Base-by-base conservation (phyloP, 2,888 invertebrate genomes). In the Dione juno region DNA sequence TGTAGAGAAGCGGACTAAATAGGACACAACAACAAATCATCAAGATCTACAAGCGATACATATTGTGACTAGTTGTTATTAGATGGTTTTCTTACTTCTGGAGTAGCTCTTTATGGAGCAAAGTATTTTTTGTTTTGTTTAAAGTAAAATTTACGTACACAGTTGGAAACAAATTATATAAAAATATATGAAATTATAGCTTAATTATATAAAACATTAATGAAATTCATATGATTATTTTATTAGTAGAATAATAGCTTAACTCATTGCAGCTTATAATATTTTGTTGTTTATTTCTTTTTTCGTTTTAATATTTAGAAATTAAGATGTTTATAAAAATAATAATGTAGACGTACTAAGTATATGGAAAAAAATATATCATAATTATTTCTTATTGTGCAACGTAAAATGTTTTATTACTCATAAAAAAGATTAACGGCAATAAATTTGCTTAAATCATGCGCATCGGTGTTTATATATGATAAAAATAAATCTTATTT, bases 11-110 rank as follows among this genome's bases (percentile, higher is more conserved):
- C 72, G 66, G 69, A 72, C 69, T 75, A 77, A 77, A 76, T 77
- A 76, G 78, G 77, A 76, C 77, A 71, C 59, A 77, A 76, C 72
- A 78, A 78, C 77, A 79, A 74, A 76, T 74, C 70, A 69, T 70
- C 72, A 63, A 54, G 66, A 71, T 72, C 37, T 54, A 61, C 28
- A 64, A 64, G 19, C 64, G 43, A 16, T 58, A 57, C 21, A 45
- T 43, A 40, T 61, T 69, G 59, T 69, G 41, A 69, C 35, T 68
- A 65, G 45, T 48, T 66, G 54, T 37, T 66, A 66, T 59, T 19
- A 14, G n/a, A n/a, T 66, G 48, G 43, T 37, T 69, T 53, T 13
- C 9, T 54, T 54, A 54, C 9, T 35, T 54, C 28, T 54, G 28
- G 35, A 54, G 14, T 54, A 35, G 37, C 7, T 10, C n/a, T 35